phyloP scores from a whole-genome alignment of 2,797 vertebrate species.

The Sebastes minor region DNA sequence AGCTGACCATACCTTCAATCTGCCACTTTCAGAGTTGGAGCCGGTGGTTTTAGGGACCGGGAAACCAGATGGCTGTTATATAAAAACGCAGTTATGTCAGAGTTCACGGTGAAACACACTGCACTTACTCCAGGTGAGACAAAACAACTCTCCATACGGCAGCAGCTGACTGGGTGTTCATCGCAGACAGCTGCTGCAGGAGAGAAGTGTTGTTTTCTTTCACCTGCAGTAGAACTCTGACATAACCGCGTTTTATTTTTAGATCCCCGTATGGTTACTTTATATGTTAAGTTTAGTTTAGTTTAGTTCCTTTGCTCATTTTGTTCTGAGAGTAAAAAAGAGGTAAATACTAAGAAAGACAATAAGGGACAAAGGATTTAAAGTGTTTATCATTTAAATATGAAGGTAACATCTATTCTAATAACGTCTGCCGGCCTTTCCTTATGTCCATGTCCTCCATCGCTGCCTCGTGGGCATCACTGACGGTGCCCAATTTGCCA shows the following conservation, averaged over 20 bases:
- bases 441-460: neutral
- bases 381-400: too few species aligned
- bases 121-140: neutral
- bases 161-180: neutral
- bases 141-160: neutral
- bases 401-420: neutral
- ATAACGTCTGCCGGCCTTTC: neutral
- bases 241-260: neutral
- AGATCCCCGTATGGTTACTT: neutral
- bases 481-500: neutral
- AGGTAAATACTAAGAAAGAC: neutral
- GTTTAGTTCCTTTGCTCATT: too few species aligned
- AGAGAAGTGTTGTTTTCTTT: neutral
- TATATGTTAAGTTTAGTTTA: neutral
- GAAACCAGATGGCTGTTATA: neutral
- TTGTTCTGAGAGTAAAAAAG: too few species aligned
- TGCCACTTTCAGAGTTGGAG: neutral
- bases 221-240: neutral
- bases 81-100: conserved; percentile 16
- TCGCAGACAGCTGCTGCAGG: neutral
- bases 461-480: neutral
- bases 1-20: neutral
- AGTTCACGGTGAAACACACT: neutral
- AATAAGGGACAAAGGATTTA: neutral
- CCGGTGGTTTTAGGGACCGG: neutral